Evolutionary conservation across 2,797 vertebrate species (phyloP).

Genomic region (Anabas testudineus): DNA sequence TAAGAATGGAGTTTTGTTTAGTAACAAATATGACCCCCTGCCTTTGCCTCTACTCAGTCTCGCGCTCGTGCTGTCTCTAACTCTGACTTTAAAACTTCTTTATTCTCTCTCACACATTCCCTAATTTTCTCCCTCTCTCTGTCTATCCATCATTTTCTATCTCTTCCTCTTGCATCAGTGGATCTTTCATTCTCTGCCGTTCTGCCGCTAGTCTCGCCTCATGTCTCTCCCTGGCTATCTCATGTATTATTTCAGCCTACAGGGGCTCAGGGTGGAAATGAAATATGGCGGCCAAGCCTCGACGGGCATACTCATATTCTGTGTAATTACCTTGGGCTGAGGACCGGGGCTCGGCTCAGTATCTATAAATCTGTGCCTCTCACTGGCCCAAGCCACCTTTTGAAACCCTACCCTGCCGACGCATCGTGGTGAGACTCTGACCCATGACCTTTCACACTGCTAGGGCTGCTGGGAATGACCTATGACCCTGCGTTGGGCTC

Average conservation of each 20-base stretch:
- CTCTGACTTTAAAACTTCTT: slow-evolving; percentile 53
- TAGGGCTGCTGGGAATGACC: slow-evolving; percentile 85
- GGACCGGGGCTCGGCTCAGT: slow-evolving; percentile 76
- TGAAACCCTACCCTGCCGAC: slow-evolving; percentile 82
- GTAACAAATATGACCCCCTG: slow-evolving; percentile 88
- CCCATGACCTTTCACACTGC: slow-evolving; percentile 89
- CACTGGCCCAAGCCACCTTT: slow-evolving; percentile 78
- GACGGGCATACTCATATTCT: slow-evolving; percentile 84
- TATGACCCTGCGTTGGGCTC: slow-evolving; percentile 85
- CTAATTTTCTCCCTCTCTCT: slow-evolving; percentile 32
- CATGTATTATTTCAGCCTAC: slow-evolving; percentile 85
- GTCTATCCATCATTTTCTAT: slow-evolving; percentile 56
- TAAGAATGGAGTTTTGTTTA: slow-evolving; percentile 90
- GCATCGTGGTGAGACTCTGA: slow-evolving; percentile 86
- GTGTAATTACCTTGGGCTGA: slow-evolving; percentile 84
- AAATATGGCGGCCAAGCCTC: slow-evolving; percentile 83
- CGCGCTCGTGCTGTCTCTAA: slow-evolving; percentile 31
- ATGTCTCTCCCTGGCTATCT: slow-evolving; percentile 78
- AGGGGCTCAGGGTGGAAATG: slow-evolving; percentile 83
- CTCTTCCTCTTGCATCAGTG: slow-evolving; percentile 68
- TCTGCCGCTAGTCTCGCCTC: slow-evolving; percentile 76
- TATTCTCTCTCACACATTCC: slow-evolving; percentile 44
- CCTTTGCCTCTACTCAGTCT: slow-evolving; percentile 65
- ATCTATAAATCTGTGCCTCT: slow-evolving; percentile 86
- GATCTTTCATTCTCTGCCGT: slow-evolving; percentile 74